Base-by-base conservation (phyloP, 1,140 invertebrate genomes). In the Brachionus asplanchnoidis region DNA sequence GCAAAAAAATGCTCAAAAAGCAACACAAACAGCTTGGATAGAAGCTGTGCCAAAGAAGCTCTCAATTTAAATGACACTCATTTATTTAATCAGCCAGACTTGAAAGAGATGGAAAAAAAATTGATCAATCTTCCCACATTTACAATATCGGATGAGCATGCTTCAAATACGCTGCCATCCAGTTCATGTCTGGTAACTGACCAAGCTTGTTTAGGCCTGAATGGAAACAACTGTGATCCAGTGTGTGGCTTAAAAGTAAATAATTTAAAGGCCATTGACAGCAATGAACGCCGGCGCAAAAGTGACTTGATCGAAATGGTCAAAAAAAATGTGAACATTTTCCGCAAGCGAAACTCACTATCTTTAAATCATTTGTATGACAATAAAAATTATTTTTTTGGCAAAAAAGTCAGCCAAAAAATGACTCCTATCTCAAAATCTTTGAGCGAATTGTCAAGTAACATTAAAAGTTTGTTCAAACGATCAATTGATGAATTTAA, bases 81-180 rank as follows among this genome's bases (percentile, higher is more conserved):
- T 73, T 36, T 17, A 44, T 20, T 17, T 4, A 23, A 46, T 26
- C 73, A 46, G n/a, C 42, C 44, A 28, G 88, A 89, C 85, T 87
- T 89, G 20, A 86, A 87, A 42, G 88, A 88, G 60, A 88, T 90
- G 70, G 87, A 89, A 85, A 85, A 87, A 66, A 88, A 89, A 84
- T 86, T 90, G 5, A 89, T 89, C 17, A 90, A 90, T 85, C 86
- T 90, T 23, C 89, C 89, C 28, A 89, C 87, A 8, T 90, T 89
- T 87, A 89, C 88, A 9, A 88, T 90, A 28, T 68, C 60, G 11
- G 82, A 84, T 53, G 79, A 82, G 14, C 23, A 65, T 46, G 79
- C 79, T 56, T 42, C 78, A 23, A 80, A 80, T 26, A 42, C 78
- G 6, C 42, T 77, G 23, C 44, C 73, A 12, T 77, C 73, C 14